Conservation (phyloP, 2,113 vertebrate genomes). For the Myotis davidii region DNA sequence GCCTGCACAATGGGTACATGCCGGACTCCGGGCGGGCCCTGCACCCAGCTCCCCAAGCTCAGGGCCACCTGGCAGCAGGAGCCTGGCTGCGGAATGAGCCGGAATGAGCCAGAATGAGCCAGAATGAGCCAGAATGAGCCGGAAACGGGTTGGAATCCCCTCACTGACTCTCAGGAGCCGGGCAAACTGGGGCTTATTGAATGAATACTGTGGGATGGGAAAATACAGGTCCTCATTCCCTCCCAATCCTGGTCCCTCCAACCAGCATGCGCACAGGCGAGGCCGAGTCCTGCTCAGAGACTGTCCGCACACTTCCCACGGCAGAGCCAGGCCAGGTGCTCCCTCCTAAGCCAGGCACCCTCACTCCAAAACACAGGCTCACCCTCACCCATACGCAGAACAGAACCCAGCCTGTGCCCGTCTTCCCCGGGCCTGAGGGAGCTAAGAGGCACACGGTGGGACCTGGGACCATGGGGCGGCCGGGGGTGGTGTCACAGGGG, state of each 20-base stretch:
- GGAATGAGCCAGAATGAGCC: neutral
- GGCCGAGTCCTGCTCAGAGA: too few relatives aligned
- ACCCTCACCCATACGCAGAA: fast-evolving
- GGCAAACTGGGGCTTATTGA: neutral
- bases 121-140: too few relatives aligned
- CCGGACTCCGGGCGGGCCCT: fast-evolving
- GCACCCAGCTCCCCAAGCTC: fast-evolving
- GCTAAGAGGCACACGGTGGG: neutral
- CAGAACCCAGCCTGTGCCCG: fast-evolving
- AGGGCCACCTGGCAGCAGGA: fast-evolving
- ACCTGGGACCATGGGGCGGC: fast-evolving
- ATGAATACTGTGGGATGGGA: neutral
- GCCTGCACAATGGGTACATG: neutral
- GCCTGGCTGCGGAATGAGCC: neutral
- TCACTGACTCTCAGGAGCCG: neutral
- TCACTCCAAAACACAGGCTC: neutral
- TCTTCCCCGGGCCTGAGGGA: neutral
- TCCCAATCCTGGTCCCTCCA: neutral
- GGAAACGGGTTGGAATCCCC: neutral
- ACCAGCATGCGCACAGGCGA: neutral
- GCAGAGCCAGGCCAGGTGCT: fast-evolving
- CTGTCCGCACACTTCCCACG: neutral
- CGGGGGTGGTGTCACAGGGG: neutral
- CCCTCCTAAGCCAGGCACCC: neutral
- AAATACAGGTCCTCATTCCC: fast-evolving